Percentiles rank a stretch among this genome's conserved stretches.
These are phyloP conservation scores for Scotopteryx bipunctaria DNA, from an alignment of 2,888 invertebrate genomes.

Conservation along the genomic window DNA sequence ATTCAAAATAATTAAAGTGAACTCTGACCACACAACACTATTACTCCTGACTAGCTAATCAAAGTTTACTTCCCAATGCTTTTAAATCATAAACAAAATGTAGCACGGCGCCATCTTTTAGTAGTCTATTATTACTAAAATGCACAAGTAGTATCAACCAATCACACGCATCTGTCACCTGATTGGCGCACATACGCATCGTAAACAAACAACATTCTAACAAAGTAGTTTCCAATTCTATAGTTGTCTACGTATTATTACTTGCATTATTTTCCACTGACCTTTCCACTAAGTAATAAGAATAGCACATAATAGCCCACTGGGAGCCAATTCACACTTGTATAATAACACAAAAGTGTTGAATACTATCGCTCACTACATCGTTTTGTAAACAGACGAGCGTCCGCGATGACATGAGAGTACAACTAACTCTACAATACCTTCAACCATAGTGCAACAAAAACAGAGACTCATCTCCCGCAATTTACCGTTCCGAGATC, in stretches of 20 bases:
- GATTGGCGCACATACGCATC: too few species aligned
- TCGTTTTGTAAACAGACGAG: slow-evolving; percentile 3
- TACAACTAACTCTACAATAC: slow-evolving; percentile 1
- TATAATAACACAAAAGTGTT: background rate
- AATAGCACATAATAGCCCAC: background rate
- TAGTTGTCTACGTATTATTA: too few species aligned
- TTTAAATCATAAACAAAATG: background rate
- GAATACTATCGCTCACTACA: background rate
- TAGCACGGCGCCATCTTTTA: slow-evolving; percentile 1
- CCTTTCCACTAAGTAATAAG: background rate
- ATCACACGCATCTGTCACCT: too few species aligned
- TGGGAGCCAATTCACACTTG: background rate
- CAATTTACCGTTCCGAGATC: background rate
- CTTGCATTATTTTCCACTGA: too few species aligned
- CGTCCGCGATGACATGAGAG: slow-evolving; percentile 1
- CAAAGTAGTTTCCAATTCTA: too few species aligned
- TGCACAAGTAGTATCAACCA: background rate
- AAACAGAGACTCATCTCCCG: slow-evolving; percentile 6
- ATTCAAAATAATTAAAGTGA: too few species aligned
- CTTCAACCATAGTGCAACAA: background rate
- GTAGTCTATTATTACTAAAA: background rate
- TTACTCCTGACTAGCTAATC: too few species aligned
- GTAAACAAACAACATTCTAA: too few species aligned
- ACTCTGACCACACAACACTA: too few species aligned
- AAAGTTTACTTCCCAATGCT: too few species aligned